Evolutionary conservation across 2,888 invertebrate genomes (phyloP).

Genomic region (Isotomurus palustris): DNA sequence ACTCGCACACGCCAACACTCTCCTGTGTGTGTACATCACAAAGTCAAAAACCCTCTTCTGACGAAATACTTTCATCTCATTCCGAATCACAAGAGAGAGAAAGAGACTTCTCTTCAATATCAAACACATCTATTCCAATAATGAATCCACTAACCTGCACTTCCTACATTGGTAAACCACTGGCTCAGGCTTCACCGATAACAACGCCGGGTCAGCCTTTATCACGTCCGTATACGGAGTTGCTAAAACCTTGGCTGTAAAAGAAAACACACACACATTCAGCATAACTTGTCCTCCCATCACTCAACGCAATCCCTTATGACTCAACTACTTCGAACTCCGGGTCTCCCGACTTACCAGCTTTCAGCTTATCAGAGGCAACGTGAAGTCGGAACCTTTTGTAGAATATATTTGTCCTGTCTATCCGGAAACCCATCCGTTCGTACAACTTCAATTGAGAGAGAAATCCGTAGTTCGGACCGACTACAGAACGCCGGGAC

Average conservation of each 20-base stretch:
- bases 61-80: too few species aligned
- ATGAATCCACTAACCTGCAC: slow-evolving; percentile 57
- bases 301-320: too few species aligned
- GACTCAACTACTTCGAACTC: too few species aligned
- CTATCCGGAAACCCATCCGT: slow-evolving; percentile 69
- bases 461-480: slow-evolving; percentile 75
- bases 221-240: slow-evolving; percentile 71
- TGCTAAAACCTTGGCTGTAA: slow-evolving; percentile 72
- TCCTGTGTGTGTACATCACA: slow-evolving; percentile 51
- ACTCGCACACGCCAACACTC: slow-evolving; percentile 73
- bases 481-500: slow-evolving; percentile 50
- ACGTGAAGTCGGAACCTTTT: slow-evolving; percentile 68
- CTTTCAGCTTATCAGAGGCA: slow-evolving; percentile 73
- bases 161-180: slow-evolving; percentile 77
- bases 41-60: too few species aligned
- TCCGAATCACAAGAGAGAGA: too few species aligned
- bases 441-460: slow-evolving; percentile 73
- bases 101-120: too few species aligned
- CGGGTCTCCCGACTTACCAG: too few species aligned
- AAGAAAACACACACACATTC: slow-evolving; percentile 13
- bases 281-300: too few species aligned
- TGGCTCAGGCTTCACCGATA: slow-evolving; percentile 71
- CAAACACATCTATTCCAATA: too few species aligned
- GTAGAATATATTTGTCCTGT: slow-evolving; percentile 60
- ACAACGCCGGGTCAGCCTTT: slow-evolving; percentile 72